Base-by-base conservation (phyloP, 2,797 vertebrate genomes). In the Tokudaia tokunoshimensis region DNA sequence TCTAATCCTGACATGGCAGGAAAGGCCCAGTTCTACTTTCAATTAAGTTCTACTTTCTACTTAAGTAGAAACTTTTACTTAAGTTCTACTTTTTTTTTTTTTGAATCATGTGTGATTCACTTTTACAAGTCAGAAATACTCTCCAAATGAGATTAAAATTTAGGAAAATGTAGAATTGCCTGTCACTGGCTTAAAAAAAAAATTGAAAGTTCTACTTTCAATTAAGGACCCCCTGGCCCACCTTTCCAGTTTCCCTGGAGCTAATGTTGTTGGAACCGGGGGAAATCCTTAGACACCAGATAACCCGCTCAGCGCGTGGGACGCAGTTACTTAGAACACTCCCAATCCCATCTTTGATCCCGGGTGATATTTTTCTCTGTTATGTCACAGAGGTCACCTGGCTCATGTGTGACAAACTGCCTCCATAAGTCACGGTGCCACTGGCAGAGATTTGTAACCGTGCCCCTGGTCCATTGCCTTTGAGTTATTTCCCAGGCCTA, bases 391-490 rank as follows among this genome's bases (percentile, higher is more conserved):
- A 99, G 99, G 99, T 99, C 99, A 99, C 98, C 99, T 98, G 98
- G 98, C 99, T 99, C 98, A 97, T 98, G 98, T 98, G 99, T 99
- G 99, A 99, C 99, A 99, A 99, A 99, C 99, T 99, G 99, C 99
- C 98, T 97, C 98, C 98, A 99, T 99, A 99, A 99, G 98, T 99
- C 99, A 99, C 99, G 98, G 98, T 98, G 98, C 99, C 98, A 98
- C 98, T 99, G 99, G 99, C 99, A 99, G 99, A 99, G 99, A 99
- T 99, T 99, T 99, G 99, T 99, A 99, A 99, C 99, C 98, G 98
- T 99, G 99, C 99, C 99, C 99, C 99, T 99, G 99, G 99, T 99
- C 99, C 99, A 99, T 99, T 99, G 99, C 99, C 99, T 99, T 99
- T 99, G 99, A 99, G 99, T 99, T 99, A 99, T 99, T 99, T 99